These are phyloP conservation scores for Deilephila elpenor DNA, from an alignment of 2,888 invertebrate genomes.

Conservation along the genomic window DNA sequence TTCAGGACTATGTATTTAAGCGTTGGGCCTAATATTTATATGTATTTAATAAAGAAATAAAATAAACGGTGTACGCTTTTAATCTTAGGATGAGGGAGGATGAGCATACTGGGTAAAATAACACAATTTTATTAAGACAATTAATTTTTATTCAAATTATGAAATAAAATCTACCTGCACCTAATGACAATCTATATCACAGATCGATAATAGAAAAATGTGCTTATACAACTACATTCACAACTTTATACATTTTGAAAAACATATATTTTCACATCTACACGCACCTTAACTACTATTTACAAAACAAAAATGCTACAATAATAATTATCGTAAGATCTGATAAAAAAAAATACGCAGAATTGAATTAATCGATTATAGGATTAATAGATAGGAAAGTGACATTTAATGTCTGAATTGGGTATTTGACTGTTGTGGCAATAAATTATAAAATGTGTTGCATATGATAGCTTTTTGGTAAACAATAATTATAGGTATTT, in stretches of 20 bases:
- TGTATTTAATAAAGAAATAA: background rate
- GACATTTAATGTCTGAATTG: background rate
- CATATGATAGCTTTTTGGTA: too few species aligned
- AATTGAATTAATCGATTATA: background rate
- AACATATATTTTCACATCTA: background rate
- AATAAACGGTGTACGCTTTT: too few species aligned
- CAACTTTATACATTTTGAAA: slow-evolving; percentile 1
- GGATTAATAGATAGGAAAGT: background rate
- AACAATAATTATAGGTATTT: too few species aligned
- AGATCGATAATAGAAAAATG: slow-evolving; percentile 28
- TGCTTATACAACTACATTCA: slow-evolving; percentile 14
- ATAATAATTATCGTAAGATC: background rate
- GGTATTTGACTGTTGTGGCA: too few species aligned
- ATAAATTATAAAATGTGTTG: too few species aligned
- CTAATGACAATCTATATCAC: slow-evolving; percentile 30
- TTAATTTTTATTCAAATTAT: slow-evolving; percentile 19
- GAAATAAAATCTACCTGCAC: slow-evolving; percentile 11
- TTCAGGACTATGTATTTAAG: background rate
- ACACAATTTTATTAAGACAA: background rate
- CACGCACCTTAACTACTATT: slow-evolving; percentile 10
- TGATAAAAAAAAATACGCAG: background rate
- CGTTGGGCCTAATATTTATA: background rate
- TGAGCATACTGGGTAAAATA: background rate
- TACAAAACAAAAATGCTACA: background rate
- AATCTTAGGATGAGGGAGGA: too few species aligned